Conservation (phyloP, 1,140 invertebrate genomes). For the Aradophagus sp. region DNA sequence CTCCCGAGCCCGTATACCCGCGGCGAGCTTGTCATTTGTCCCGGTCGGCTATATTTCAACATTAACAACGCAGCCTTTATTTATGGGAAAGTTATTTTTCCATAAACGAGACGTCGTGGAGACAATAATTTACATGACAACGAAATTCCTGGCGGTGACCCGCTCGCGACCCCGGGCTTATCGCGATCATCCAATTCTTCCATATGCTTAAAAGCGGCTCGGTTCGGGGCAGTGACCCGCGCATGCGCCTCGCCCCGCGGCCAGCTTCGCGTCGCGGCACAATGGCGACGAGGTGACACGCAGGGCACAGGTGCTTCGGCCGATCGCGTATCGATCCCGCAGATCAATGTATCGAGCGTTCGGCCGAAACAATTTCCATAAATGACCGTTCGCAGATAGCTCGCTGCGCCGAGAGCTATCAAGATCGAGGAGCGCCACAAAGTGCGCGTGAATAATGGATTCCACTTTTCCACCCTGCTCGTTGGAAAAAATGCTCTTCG, state of each 20-base stretch:
- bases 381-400: conserved; percentile 53
- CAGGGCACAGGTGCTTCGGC: conserved; percentile 70
- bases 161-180: conserved; percentile 67
- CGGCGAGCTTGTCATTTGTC: conserved; percentile 40
- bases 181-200: conserved; percentile 72
- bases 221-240: conserved; percentile 69
- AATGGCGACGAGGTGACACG: conserved; percentile 60
- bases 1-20: conserved; percentile 34
- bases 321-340: conserved; percentile 68
- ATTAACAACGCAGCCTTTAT: conserved; percentile 35
- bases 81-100: conserved; percentile 54
- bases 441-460: conserved; percentile 69
- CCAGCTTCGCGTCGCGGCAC: conserved; percentile 44
- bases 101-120: conserved; percentile 56
- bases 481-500: no score
- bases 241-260: conserved; percentile 1
- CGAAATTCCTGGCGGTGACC: conserved; percentile 67
- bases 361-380: conserved; percentile 68
- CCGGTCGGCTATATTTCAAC: conserved; percentile 32
- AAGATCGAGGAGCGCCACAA: conserved; percentile 64
- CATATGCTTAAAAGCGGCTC: conserved; percentile 69
- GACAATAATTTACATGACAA: conserved; percentile 73
- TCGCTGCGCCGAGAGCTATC: conserved; percentile 51
- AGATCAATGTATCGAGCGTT: conserved; percentile 69
- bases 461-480: conserved; percentile 44